A percentile compares a stretch with the other conserved stretches of the same genome.
phyloP scores from a whole-genome alignment of 2,797 vertebrate species.

The Gallirallus australis region DNA sequence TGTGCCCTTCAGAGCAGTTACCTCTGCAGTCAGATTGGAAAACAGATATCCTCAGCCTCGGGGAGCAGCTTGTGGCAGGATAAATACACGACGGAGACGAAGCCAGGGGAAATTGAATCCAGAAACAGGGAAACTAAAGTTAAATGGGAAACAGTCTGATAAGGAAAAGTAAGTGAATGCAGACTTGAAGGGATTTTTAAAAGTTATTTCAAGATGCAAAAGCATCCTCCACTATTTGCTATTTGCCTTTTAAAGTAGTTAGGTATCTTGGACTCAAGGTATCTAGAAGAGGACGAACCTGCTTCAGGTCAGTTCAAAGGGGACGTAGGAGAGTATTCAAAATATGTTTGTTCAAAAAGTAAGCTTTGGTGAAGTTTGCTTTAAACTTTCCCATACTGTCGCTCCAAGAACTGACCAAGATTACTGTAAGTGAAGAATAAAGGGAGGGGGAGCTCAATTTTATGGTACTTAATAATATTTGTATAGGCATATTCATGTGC shows the following conservation, averaged over 20 bases:
- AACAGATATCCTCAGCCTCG: not conserved
- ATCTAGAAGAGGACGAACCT: not conserved
- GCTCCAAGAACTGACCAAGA: not conserved
- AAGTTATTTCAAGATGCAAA: not conserved
- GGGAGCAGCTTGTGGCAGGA: conserved; percentile 11
- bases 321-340: not conserved
- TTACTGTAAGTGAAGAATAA: not conserved
- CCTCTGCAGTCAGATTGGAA: conserved; percentile 21
- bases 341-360: not conserved
- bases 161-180: not conserved
- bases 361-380: not conserved
- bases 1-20: conserved; percentile 14
- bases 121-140: conserved; percentile 27
- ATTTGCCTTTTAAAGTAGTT: not conserved
- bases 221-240: not conserved
- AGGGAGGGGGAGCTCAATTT: not conserved
- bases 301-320: conserved; percentile 21
- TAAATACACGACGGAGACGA: conserved; percentile 18
- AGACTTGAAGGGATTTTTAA: not conserved
- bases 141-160: not conserved
- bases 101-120: not conserved
- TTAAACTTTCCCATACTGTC: not conserved
- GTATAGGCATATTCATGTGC: not conserved
- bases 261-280: not conserved
- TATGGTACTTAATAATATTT: not conserved